A percentile compares a stretch with the other conserved stretches of the same genome.
These are phyloP conservation scores for Larimichthys crocea DNA, from an alignment of 2,113 vertebrate species.

Conservation along the genomic window DNA sequence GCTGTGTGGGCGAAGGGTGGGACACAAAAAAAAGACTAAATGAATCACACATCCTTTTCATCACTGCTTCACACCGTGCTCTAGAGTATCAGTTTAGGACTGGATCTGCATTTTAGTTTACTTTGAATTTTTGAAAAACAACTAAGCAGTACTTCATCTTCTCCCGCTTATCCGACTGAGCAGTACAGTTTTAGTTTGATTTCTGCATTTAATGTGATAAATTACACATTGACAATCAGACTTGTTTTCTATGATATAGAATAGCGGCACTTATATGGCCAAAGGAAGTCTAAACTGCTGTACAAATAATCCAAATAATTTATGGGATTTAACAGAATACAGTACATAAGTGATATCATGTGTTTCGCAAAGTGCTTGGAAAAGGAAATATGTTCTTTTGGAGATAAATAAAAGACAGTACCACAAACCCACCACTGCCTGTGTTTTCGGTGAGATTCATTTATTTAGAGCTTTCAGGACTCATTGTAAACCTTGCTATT, in stretches of 20 bases:
- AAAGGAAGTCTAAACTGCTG: neutral
- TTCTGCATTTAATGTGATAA: no score
- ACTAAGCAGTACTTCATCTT: no score
- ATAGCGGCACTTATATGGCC: no score
- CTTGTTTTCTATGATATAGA: no score
- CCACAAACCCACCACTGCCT: neutral
- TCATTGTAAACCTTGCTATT: no score
- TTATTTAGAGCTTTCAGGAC: neutral
- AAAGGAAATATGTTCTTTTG: neutral
- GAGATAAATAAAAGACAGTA: neutral
- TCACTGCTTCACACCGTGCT: neutral
- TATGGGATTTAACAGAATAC: neutral
- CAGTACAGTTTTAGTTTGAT: no score
- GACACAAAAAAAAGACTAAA: neutral
- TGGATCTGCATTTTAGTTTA: neutral
- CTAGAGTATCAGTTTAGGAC: neutral
- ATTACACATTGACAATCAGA: neutral
- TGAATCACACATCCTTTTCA: neutral
- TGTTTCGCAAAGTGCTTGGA: neutral
- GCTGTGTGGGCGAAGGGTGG: conserved; percentile 78
- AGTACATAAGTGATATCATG: neutral
- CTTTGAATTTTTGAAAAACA: neutral
- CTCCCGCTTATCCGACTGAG: no score
- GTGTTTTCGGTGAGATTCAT: neutral
- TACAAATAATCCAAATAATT: neutral